Percentiles rank a stretch among this genome's conserved stretches.
phyloP scores from a whole-genome alignment of 2,888 invertebrate species.

The Scaptodrosophila latifasciaeformis region DNA sequence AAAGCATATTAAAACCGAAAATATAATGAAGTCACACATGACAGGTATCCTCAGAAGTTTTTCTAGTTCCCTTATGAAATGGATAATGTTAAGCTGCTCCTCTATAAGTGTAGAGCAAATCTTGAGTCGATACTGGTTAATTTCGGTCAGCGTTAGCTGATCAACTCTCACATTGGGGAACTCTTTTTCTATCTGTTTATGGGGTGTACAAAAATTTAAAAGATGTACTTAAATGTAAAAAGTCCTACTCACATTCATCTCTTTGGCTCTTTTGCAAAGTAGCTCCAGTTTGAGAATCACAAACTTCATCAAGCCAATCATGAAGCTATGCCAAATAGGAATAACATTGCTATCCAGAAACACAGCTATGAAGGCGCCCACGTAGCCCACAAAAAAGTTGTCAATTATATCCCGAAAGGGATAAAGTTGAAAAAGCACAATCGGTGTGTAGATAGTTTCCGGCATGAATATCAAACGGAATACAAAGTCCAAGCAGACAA shows the following conservation, averaged over 20 bases:
- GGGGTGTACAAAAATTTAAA: conserved; percentile 26
- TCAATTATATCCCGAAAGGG: conserved; percentile 61
- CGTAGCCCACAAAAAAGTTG: conserved; percentile 52
- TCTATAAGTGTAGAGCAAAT: conserved; percentile 49
- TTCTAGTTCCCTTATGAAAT: conserved; percentile 47
- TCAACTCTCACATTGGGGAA: background rate
- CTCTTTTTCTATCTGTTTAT: no score
- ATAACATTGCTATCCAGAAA: conserved; percentile 50
- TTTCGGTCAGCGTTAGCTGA: conserved; percentile 9
- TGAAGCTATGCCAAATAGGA: conserved; percentile 68
- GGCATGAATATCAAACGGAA: conserved; percentile 55
- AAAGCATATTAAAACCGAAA: conserved; percentile 66
- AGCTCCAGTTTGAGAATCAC: conserved; percentile 55
- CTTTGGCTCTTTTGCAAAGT: conserved; percentile 44
- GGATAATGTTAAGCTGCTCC: conserved; percentile 54
- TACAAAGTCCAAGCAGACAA: conserved; percentile 55
- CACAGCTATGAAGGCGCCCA: no score
- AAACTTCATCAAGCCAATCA: conserved; percentile 62
- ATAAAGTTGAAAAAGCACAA: conserved; percentile 56
- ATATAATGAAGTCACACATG: conserved; percentile 65
- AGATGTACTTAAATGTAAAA: no score
- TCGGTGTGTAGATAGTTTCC: conserved; percentile 50
- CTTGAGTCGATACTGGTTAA: conserved; percentile 37
- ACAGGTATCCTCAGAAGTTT: conserved; percentile 57
- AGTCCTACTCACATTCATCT: conserved; percentile 66